These are phyloP conservation scores for Betta splendens DNA, from an alignment of 2,797 vertebrate genomes.

Conservation along the genomic window DNA sequence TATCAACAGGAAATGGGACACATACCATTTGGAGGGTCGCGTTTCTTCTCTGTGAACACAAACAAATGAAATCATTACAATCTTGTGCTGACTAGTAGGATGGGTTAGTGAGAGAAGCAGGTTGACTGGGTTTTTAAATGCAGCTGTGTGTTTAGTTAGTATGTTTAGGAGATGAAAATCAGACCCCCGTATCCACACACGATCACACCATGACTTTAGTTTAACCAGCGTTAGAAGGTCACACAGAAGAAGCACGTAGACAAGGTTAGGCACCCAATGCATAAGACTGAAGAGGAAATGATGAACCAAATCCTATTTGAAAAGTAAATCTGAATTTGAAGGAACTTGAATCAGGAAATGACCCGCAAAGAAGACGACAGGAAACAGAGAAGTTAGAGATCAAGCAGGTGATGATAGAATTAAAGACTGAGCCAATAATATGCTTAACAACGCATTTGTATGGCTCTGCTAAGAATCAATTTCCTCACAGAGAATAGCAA, in stretches of 20 bases:
- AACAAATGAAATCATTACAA: constrained; percentile 71
- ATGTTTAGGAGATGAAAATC: constrained; percentile 16
- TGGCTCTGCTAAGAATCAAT: too few relatives aligned
- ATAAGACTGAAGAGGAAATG: constrained; percentile 26
- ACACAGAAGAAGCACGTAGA: constrained; percentile 34
- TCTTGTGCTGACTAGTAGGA: constrained; percentile 9
- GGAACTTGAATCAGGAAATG: constrained; percentile 45
- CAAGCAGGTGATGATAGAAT: constrained; percentile 35
- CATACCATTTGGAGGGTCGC: constrained; percentile 90
- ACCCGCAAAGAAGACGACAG: constrained; percentile 35
- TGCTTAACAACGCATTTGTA: constrained; percentile 1
- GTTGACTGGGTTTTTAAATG: too few relatives aligned
- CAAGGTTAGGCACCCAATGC: constrained; percentile 16
- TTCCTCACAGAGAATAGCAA: constrained; percentile 2
- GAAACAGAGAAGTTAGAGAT: constrained; percentile 30
- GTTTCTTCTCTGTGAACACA: constrained; percentile 88
- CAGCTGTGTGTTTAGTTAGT: constrained; percentile 49
- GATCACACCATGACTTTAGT: too few relatives aligned
- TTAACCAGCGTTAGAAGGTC: constrained; percentile 19
- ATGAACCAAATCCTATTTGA: constrained; percentile 35
- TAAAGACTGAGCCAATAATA: constrained; percentile 2
- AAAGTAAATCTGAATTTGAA: too few relatives aligned
- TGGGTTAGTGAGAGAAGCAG: constrained; percentile 52
- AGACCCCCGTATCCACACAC: constrained; percentile 2
- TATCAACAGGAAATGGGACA: constrained; percentile 38